Conservation (phyloP, 2,113 vertebrate genomes). For the Gracilinanus agilis region DNA sequence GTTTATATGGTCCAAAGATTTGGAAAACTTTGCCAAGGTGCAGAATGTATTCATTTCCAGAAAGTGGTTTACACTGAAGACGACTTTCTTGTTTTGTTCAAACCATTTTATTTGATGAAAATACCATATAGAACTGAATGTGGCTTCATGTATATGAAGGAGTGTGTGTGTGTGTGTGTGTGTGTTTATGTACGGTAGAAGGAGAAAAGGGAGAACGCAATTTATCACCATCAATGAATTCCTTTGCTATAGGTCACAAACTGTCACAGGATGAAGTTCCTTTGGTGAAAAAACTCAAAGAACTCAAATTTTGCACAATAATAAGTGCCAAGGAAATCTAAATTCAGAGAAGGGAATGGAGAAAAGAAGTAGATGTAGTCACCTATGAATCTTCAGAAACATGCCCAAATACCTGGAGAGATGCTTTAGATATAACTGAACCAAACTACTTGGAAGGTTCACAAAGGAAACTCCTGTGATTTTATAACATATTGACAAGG, state of each 20-base stretch:
- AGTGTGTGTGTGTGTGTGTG: neutral
- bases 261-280: neutral
- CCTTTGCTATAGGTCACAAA: neutral
- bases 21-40: conserved; percentile 26
- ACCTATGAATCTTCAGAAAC: neutral
- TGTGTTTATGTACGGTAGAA: neutral
- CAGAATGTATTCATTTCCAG: neutral
- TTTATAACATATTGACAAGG: conserved; percentile 53
- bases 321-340: conserved; percentile 16
- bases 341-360: conserved; percentile 23
- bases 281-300: neutral
- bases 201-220: neutral
- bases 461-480: conserved; percentile 9
- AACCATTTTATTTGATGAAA: neutral
- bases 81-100: conserved; percentile 11
- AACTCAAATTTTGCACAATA: neutral
- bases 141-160: neutral
- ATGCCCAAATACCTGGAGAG: conserved; percentile 24
- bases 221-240: neutral
- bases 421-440: conserved; percentile 10
- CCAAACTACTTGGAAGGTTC: neutral
- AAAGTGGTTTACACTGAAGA: neutral
- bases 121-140: neutral
- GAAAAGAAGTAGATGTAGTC: conserved; percentile 11
- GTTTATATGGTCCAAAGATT: neutral